phyloP scores from a whole-genome alignment of 2,888 invertebrate species.

The Luperina nickerlii region DNA sequence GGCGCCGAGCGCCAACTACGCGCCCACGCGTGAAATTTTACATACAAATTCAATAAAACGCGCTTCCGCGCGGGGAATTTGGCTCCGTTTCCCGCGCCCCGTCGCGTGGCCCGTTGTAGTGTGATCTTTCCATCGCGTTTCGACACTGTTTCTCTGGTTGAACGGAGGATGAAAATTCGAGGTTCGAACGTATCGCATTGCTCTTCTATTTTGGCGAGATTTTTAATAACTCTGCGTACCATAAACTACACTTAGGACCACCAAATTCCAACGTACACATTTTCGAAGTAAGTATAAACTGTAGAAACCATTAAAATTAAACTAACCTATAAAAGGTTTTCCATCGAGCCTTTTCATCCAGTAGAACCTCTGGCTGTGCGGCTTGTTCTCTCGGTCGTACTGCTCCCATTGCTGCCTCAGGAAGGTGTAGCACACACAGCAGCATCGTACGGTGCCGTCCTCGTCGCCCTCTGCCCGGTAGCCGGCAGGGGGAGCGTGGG shows the following conservation, averaged over 20 bases:
- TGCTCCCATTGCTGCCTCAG: conserved; percentile 97
- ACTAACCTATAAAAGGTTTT: conserved; percentile 94
- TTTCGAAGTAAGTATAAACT: no score
- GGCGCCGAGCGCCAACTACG: neutral
- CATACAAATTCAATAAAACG: neutral
- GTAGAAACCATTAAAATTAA: neutral
- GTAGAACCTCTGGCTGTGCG: conserved; percentile 96
- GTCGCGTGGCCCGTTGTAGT: no score
- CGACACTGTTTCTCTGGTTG: neutral
- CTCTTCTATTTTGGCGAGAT: neutral
- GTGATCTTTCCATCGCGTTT: neutral
- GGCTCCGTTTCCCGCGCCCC: no score
- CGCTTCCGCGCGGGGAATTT: neutral
- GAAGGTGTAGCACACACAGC: conserved; percentile 96
- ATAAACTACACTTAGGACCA: neutral
- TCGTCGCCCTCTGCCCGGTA: conserved; percentile 89
- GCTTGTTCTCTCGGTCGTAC: conserved; percentile 95
- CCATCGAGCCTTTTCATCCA: conserved; percentile 98
- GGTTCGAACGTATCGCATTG: no score
- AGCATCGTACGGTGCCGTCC: conserved; percentile 92
- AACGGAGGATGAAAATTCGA: neutral
- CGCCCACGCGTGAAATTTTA: neutral
- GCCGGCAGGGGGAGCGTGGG: conserved; percentile 96
- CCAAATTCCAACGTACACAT: neutral
- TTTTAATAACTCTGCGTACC: neutral